phyloP scores from a whole-genome alignment of 2,888 invertebrate genomes.

The Cerastis leucographa region DNA sequence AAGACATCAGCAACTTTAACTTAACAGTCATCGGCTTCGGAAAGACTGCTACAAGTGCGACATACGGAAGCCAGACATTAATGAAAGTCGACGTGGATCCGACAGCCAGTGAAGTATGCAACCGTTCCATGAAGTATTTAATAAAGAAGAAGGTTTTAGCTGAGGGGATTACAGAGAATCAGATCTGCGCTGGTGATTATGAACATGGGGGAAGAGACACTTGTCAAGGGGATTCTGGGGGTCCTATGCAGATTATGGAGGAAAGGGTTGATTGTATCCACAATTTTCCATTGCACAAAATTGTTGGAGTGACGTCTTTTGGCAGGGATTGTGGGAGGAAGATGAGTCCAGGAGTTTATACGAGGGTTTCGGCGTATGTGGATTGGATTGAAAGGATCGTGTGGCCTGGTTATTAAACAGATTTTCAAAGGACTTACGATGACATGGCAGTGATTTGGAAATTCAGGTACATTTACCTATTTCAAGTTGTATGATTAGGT shows the following conservation, averaged over 20 bases:
- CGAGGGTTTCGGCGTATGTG: conserved; percentile 84
- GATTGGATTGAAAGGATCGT: conserved; percentile 89
- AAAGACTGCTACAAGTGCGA: conserved; percentile 85
- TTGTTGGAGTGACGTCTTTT: conserved; percentile 89
- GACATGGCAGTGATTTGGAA: background rate
- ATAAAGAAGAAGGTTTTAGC: conserved; percentile 80
- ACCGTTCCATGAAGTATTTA: conserved; percentile 82
- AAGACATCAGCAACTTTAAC: conserved; percentile 71
- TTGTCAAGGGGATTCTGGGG: conserved; percentile 89
- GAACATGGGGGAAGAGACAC: conserved; percentile 86
- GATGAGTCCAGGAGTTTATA: conserved; percentile 89
- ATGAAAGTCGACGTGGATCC: conserved; percentile 88
- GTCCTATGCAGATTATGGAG: conserved; percentile 85
- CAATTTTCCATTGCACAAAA: conserved; percentile 84
- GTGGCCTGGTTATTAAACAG: conserved; percentile 78
- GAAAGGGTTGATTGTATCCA: conserved; percentile 81
- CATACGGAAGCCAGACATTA: conserved; percentile 83
- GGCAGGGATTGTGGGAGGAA: conserved; percentile 89
- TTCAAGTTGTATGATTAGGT: background rate
- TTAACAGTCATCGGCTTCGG: conserved; percentile 92
- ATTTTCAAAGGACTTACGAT: background rate
- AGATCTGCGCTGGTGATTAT: conserved; percentile 88
- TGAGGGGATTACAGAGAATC: conserved; percentile 80
- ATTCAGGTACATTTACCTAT: conserved; percentile 39
- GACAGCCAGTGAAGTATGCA: conserved; percentile 79